A percentile compares a stretch with the other conserved stretches of the same genome.
Conservation (phyloP, 2,797 vertebrate species). For the Amazona ochrocephala region DNA sequence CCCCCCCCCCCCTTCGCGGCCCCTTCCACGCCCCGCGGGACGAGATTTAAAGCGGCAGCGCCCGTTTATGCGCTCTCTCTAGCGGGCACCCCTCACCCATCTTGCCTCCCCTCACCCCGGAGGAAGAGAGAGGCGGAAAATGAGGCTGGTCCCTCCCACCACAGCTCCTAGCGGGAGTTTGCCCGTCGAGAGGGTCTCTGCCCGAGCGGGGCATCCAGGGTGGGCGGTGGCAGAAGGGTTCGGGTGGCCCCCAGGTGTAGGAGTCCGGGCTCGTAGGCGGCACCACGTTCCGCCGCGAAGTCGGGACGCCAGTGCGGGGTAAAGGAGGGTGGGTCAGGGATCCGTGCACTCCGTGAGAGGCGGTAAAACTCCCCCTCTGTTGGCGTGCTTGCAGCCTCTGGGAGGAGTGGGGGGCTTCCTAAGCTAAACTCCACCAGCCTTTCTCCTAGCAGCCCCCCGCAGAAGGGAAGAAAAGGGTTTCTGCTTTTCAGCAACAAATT, state of each 20-base stretch:
- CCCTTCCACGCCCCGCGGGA: slow-evolving; percentile 51
- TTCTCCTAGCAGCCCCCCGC: not conserved
- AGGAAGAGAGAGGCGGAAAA: not conserved
- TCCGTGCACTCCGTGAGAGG: too few relatives aligned
- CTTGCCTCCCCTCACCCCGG: rapidly evolving
- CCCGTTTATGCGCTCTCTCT: rapidly evolving
- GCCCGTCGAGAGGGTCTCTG: too few relatives aligned
- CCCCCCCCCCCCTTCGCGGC: not conserved
- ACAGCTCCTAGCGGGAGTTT: not conserved
- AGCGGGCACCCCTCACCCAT: rapidly evolving
- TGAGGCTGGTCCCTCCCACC: rapidly evolving
- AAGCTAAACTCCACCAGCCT: not conserved
- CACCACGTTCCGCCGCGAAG: not conserved
- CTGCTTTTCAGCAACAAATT: not conserved
- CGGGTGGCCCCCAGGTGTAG: rapidly evolving
- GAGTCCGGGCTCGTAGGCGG: not conserved
- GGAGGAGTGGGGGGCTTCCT: not conserved
- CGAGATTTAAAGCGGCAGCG: slow-evolving; percentile 37
- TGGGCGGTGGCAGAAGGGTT: not conserved
- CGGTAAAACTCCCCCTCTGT: not conserved
- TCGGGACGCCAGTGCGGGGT: not conserved
- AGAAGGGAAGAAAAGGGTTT: not conserved
- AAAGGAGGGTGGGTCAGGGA: not conserved
- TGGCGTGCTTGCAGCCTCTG: not conserved
- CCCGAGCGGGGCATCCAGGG: not conserved